Percentiles rank a stretch among this genome's conserved stretches.
Conservation (phyloP, 2,888 invertebrate genomes). For the Zeuzera pyrina region DNA sequence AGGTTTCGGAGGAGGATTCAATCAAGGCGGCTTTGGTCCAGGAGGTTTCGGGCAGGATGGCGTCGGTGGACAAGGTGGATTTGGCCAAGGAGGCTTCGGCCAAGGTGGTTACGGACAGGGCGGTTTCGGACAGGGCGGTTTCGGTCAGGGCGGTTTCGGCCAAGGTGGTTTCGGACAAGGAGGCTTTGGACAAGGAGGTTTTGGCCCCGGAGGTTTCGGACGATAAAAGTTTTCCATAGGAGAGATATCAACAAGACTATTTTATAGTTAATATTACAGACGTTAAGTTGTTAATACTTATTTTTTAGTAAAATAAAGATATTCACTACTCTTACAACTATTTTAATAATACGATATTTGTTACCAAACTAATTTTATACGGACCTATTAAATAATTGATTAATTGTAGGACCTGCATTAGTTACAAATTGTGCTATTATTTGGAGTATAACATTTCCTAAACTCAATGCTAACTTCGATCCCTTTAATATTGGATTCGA, state of each 20-base stretch:
- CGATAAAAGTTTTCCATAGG: neutral
- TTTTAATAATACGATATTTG: no score
- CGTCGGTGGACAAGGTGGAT: constrained; percentile 8
- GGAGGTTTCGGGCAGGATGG: constrained; percentile 6
- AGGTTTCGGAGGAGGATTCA: neutral
- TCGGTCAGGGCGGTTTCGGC: constrained; percentile 14
- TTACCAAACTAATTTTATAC: no score
- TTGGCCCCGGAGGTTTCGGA: constrained; percentile 3
- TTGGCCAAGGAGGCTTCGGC: constrained; percentile 11
- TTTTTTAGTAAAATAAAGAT: no score
- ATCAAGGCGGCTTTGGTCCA: constrained; percentile 3
- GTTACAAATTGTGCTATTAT: constrained; percentile 41
- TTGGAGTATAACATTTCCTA: constrained; percentile 45
- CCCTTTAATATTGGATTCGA: constrained; percentile 26
- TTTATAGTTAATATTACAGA: neutral
- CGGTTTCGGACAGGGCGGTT: constrained; percentile 11
- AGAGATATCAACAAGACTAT: neutral
- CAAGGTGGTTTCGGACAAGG: constrained; percentile 8
- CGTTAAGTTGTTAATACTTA: no score
- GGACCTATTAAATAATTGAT: no score
- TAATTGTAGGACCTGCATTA: constrained; percentile 28
- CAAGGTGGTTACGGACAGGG: constrained; percentile 9
- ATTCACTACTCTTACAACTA: no score
- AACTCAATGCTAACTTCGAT: constrained; percentile 36
- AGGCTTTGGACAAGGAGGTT: constrained; percentile 12